phyloP scores from a whole-genome alignment of 1,140 invertebrate genomes.

The Aphelenchoides fujianensis region DNA sequence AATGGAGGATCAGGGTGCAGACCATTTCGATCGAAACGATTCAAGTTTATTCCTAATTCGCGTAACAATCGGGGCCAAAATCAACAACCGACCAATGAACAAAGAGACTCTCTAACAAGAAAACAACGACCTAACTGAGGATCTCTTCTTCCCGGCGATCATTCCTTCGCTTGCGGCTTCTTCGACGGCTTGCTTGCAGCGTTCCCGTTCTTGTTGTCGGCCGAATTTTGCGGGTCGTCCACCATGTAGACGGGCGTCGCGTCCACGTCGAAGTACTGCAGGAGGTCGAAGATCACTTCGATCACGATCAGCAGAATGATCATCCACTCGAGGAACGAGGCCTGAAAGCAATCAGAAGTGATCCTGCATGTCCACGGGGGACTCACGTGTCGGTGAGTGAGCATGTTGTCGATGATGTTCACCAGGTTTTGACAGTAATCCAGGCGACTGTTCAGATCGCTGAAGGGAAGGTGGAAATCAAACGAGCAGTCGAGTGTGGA shows the following conservation, averaged over 20 bases:
- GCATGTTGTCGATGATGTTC: constrained; percentile 27
- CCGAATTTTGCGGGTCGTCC: not conserved
- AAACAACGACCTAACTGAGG: not conserved
- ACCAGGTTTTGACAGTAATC: constrained; percentile 31
- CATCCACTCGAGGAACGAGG: constrained; percentile 51
- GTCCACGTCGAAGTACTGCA: constrained; percentile 37
- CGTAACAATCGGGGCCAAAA: not conserved
- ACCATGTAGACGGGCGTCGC: constrained; percentile 20
- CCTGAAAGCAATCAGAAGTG: constrained; percentile 22
- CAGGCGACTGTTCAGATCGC: constrained; percentile 20
- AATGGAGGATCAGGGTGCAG: too few relatives aligned
- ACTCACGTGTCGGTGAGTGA: constrained; percentile 36
- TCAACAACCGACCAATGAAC: not conserved
- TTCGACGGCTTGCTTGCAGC: too few relatives aligned
- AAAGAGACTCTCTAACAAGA: too few relatives aligned
- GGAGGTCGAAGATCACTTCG: constrained; percentile 50
- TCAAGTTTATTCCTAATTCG: too few relatives aligned
- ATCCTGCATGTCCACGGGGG: not conserved
- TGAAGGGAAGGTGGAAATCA: constrained; percentile 15
- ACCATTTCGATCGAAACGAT: too few relatives aligned
- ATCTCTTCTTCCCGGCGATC: not conserved
- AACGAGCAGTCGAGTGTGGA: too few relatives aligned
- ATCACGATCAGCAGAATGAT: constrained; percentile 54
- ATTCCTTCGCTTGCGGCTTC: not conserved
- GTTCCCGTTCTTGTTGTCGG: too few relatives aligned